A percentile compares a stretch with the other conserved stretches of the same genome.
Conservation (phyloP, 2,113 vertebrate genomes). For the Stegostoma tigrinum region DNA sequence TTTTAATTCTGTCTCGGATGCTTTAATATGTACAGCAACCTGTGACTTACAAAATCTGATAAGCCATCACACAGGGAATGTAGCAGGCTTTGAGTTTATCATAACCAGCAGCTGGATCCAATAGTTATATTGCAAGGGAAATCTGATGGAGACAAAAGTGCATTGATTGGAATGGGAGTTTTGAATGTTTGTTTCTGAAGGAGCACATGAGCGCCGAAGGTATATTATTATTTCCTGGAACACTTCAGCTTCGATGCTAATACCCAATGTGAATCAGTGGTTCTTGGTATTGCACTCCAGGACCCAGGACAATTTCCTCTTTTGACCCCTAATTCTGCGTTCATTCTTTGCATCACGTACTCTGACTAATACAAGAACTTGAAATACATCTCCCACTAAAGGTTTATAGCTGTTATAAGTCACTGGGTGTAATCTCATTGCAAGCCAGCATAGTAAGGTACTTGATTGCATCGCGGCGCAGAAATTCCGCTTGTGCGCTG, state of each 20-base stretch:
- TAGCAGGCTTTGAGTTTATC: neutral
- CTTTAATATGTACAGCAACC: neutral
- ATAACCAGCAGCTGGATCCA: neutral
- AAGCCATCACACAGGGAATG: neutral
- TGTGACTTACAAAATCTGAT: neutral
- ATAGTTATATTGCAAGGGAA: neutral
- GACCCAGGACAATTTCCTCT: neutral
- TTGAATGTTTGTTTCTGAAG: neutral
- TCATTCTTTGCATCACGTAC: neutral
- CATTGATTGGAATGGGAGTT: neutral
- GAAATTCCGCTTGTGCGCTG: neutral
- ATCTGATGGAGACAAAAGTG: neutral
- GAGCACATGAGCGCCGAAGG: neutral
- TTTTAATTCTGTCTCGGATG: neutral
- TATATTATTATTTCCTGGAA: too few relatives aligned
- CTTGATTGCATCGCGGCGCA: neutral
- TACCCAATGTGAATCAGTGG: neutral
- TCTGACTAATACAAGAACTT: neutral
- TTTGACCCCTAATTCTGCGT: neutral
- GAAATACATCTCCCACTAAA: neutral
- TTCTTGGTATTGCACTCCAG: neutral
- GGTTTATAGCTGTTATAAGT: neutral
- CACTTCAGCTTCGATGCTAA: neutral
- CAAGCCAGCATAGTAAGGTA: neutral
- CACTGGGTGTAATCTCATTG: neutral